These are phyloP conservation scores for Syrmaticus mikado DNA, from an alignment of 2,113 vertebrate species.

Conservation along the genomic window DNA sequence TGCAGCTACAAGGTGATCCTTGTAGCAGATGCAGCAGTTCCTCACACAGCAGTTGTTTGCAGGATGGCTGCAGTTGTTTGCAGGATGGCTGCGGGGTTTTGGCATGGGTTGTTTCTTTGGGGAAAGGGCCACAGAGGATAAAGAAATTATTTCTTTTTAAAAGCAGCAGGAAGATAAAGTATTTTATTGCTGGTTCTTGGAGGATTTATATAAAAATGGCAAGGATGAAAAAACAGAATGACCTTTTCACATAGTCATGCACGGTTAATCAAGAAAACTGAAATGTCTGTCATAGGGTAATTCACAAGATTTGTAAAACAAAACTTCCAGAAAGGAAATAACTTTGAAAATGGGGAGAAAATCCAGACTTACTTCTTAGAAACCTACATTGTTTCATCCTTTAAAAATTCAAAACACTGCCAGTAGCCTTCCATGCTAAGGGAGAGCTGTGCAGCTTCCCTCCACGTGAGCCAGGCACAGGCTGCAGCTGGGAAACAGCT, in stretches of 20 bases:
- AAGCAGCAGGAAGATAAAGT: not conserved
- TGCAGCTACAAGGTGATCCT: not conserved
- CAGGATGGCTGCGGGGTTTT: not conserved
- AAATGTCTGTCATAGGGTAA: not conserved
- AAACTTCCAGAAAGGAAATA: not conserved
- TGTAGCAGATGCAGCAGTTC: not conserved
- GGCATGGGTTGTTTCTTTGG: not conserved
- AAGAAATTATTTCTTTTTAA: not conserved
- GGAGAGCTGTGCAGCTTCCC: not conserved
- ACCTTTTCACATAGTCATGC: not conserved
- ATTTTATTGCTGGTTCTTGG: not conserved
- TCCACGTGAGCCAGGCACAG: not conserved
- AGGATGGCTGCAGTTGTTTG: not conserved
- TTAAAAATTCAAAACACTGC: not conserved
- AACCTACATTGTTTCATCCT: not conserved
- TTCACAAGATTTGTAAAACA: not conserved
- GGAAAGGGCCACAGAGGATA: not conserved
- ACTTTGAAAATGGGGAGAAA: not conserved
- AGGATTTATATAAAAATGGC: not conserved
- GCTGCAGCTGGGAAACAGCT: not conserved
- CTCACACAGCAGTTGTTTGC: not conserved
- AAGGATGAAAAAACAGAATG: not conserved
- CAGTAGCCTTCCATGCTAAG: not conserved
- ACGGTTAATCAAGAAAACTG: not conserved
- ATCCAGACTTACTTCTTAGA: not conserved